These are phyloP conservation scores for Malthinus flaveolus DNA, from an alignment of 2,888 invertebrate species.

Conservation along the genomic window DNA sequence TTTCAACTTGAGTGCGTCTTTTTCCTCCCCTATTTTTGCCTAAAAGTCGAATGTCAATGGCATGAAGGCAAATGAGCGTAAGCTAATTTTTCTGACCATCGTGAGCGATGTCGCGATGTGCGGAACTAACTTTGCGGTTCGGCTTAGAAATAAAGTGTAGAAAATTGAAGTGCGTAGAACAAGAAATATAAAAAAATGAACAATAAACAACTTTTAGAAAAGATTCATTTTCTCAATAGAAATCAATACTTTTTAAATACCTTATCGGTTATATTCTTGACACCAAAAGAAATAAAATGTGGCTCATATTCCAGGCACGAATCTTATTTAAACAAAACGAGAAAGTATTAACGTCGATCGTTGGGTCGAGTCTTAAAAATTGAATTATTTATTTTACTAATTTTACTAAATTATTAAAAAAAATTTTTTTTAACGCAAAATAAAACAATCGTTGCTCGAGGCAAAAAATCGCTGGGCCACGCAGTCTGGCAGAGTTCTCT, in stretches of 20 bases:
- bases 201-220: not conserved
- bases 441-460: conserved; percentile 22
- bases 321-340: conserved; percentile 8
- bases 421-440: conserved; percentile 14
- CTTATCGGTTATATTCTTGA: conserved; percentile 23
- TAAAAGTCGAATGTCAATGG: too few relatives aligned
- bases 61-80: too few relatives aligned
- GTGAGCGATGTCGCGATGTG: too few relatives aligned
- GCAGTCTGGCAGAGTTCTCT: conserved; percentile 36
- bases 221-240: conserved; percentile 23
- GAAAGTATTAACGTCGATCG: conserved; percentile 30
- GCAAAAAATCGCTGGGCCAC: conserved; percentile 34
- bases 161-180: not conserved
- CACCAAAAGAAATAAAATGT: conserved; percentile 29
- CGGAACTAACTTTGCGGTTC: too few relatives aligned
- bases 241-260: conserved; percentile 15
- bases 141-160: not conserved
- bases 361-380: conserved; percentile 17
- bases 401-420: not conserved
- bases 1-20: too few relatives aligned
- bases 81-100: too few relatives aligned
- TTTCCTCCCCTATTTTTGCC: too few relatives aligned
- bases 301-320: conserved; percentile 29
- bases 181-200: too few relatives aligned
- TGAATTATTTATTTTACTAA: too few relatives aligned